Conservation (phyloP, 2,113 vertebrate genomes). For the Ahaetulla prasina region DNA sequence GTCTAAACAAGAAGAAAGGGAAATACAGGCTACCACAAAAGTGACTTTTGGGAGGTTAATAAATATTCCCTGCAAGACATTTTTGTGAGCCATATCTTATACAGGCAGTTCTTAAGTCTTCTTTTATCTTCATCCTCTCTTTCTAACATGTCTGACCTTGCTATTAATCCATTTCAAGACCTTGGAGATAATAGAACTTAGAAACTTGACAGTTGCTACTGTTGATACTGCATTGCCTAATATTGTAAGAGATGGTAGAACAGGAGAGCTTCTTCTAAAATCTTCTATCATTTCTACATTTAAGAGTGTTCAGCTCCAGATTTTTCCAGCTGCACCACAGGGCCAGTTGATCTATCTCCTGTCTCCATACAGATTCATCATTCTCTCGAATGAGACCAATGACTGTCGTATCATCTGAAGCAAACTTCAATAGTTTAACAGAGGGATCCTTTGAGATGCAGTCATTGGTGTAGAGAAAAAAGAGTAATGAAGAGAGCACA, state of each 20-base stretch:
- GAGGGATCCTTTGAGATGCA: background rate
- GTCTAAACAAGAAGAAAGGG: background rate
- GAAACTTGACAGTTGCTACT: too few relatives aligned
- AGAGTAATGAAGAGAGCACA: background rate
- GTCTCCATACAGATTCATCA: background rate
- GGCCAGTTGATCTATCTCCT: too few relatives aligned
- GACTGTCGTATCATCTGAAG: background rate
- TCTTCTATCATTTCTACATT: too few relatives aligned
- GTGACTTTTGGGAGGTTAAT: background rate
- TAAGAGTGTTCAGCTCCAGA: too few relatives aligned
- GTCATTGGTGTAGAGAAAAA: background rate
- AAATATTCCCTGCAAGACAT: background rate
- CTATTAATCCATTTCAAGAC: background rate
- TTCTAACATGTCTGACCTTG: background rate
- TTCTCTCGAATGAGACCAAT: background rate
- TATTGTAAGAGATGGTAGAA: too few relatives aligned
- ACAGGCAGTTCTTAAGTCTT: background rate
- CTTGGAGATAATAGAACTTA: too few relatives aligned
- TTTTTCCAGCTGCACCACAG: too few relatives aligned
- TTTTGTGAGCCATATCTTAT: background rate
- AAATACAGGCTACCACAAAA: background rate
- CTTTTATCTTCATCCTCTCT: background rate
- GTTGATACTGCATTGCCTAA: too few relatives aligned
- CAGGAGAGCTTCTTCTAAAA: too few relatives aligned
- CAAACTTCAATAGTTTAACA: background rate